Base-by-base conservation (phyloP, 2,113 vertebrate species). In the Pygoscelis antarcticus region DNA sequence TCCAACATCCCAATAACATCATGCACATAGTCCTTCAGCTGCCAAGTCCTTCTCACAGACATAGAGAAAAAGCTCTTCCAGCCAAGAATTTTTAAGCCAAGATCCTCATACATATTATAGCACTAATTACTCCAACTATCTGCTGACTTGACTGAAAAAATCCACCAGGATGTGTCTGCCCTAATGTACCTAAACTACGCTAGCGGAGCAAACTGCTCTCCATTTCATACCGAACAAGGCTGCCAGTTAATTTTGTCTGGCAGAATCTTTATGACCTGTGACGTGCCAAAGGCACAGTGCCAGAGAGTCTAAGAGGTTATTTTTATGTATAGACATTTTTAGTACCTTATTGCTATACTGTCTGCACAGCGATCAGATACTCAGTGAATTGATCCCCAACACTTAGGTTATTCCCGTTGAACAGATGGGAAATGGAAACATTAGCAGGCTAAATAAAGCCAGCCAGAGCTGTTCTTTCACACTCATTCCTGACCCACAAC, bases 251-350 rank as follows among this genome's bases (percentile, higher is more conserved):
- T 95, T 96, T 94, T 3, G 22, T 95, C 94, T 94, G 94, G 94
- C 91, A 94, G 84, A 91, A 93, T 94, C 94, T 95, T 97, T 97
- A 95, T 7, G 32, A 85, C 78, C 89, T 66, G 87, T 69, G 87
- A 94, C 46, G 83, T 79, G 89, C 96, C 95, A 96, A 91, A 93
- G 94, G 94, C 96, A 93, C 54, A 22, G 66, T 83, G 97, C 97
- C 96, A 97, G 83, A 75, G 26, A 72, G 25, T 87, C 93, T 97
- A 94, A 96, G 87, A 94, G 94, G 96, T 95, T 97, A 97, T 97
- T 97, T 97, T 97, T 96, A 95, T 94, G 84, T 97, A 96, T 94
- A 91, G 97, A 93, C 96, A 95, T 94, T 97, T 97, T 97, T 96
- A 97, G 96, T 94, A 96, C 91, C 87, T 96, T 91, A 94, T 20